Evolutionary conservation across 2,797 vertebrate species (phyloP).

Genomic region (Sciurus carolinensis): DNA sequence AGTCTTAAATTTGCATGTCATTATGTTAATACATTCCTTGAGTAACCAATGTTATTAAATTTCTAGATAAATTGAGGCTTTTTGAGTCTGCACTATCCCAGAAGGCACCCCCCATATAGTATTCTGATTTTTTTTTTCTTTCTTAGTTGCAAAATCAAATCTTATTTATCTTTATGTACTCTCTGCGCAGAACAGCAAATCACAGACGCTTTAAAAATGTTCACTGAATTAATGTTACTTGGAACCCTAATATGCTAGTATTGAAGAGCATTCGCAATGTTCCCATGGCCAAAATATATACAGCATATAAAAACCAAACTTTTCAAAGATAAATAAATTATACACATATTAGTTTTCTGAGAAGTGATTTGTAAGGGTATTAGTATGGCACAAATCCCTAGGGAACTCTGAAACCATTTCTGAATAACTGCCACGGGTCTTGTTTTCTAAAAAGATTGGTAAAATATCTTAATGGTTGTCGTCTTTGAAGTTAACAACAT

Average conservation of each 20-base stretch:
- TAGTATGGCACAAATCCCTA: background rate
- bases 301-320: background rate
- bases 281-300: background rate
- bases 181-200: background rate
- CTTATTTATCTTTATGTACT: background rate
- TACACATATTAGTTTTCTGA: background rate
- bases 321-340: background rate
- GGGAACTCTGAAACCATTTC: slow-evolving; percentile 1
- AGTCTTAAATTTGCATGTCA: background rate
- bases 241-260: background rate
- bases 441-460: background rate
- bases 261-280: background rate
- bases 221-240: background rate
- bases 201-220: background rate
- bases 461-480: background rate
- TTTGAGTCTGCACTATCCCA: background rate
- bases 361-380: background rate
- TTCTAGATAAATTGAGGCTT: background rate
- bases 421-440: background rate
- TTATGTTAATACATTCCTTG: background rate
- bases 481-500: background rate
- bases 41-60: background rate
- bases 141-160: background rate
- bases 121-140: background rate
- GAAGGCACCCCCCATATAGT: background rate